Evolutionary conservation across 2,888 invertebrate genomes (phyloP), one percentile per base, ranked within the genome.

Genomic region (Scaptomyza reducta): DNA sequence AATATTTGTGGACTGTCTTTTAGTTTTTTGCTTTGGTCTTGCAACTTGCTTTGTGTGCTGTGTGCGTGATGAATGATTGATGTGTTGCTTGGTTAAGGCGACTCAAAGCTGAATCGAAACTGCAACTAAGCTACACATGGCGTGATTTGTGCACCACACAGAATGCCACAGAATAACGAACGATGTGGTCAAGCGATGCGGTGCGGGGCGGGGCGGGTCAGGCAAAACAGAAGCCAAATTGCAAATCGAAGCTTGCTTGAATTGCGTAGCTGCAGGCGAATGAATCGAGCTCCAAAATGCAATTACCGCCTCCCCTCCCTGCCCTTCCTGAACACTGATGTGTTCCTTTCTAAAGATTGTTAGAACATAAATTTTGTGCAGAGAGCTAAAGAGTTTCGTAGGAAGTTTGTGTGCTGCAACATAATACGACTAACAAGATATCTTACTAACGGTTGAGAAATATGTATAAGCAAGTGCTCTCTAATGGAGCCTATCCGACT

Each of bases 211-310:
- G 79, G 77, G 77, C 66, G 85, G 85, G 88, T 79, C 81, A 81
- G 88, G 88, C 79, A 83, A 83, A 79, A 89, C 89, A 89, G 90
- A 90, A 90, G 89, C 89, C 85, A 85, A 87, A 90, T 90, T 89
- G 86, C 86, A 33, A 40, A 81, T 83, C 76, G 87, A 79, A 77
- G 79, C 69, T 60, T 68, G 70, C 35, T 63, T 63, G 74, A 64
- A 66, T 74, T 74, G 74, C 63, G 45, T 79, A 54, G 81, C 84
- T 75, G 33, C 55, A 49, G 84, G 87, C 84, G 22, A 64, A 47
- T 55, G 50, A 58, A 61, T 18, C 54, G 54, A 70, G 73, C 65
- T 68, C n/a, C 38, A 64, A 74, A 71, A 75, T 63, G 79, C 77
- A 87, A 85, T 84, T 84, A 87, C 65, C n/a, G n/a, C 47, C 47